These are phyloP conservation scores for Pygmarrhopalites habei DNA, from an alignment of 1,140 invertebrate genomes.

Conservation along the genomic window DNA sequence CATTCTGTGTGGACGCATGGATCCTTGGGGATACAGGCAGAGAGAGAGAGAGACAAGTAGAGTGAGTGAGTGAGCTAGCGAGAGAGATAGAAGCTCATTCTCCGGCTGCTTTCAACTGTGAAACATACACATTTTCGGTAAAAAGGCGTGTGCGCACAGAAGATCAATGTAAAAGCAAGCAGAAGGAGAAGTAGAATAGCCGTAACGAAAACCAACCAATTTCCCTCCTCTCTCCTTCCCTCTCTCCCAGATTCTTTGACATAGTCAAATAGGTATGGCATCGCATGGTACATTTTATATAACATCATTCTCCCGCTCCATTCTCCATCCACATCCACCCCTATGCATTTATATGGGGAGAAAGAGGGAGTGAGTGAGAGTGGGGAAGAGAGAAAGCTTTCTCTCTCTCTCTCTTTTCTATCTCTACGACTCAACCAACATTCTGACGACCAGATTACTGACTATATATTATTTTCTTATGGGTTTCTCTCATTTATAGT, in stretches of 20 bases:
- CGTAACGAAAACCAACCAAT: constrained; percentile 11
- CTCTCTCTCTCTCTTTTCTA: no score
- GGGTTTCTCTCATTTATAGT: no score
- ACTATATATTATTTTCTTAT: no score
- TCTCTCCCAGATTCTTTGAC: constrained; percentile 6
- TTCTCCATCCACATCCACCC: no score
- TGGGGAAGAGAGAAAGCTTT: no score
- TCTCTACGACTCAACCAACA: no score
- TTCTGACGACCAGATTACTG: no score
- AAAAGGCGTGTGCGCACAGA: constrained; percentile 14
- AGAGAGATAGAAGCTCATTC: background rate
- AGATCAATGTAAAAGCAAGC: constrained; percentile 10
- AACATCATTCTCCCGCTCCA: no score
- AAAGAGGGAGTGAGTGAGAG: no score
- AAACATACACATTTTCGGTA: constrained; percentile 13
- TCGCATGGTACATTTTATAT: no score
- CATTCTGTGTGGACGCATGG: background rate
- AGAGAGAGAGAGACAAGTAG: background rate
- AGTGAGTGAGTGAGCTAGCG: no score
- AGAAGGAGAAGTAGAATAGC: background rate
- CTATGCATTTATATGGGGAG: no score
- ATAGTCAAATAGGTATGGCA: background rate
- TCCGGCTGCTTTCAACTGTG: constrained; percentile 11
- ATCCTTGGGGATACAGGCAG: background rate
- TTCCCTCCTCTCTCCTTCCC: background rate